These are phyloP conservation scores for Cryptocephalus moraei DNA, from an alignment of 2,888 invertebrate genomes.

Conservation along the genomic window DNA sequence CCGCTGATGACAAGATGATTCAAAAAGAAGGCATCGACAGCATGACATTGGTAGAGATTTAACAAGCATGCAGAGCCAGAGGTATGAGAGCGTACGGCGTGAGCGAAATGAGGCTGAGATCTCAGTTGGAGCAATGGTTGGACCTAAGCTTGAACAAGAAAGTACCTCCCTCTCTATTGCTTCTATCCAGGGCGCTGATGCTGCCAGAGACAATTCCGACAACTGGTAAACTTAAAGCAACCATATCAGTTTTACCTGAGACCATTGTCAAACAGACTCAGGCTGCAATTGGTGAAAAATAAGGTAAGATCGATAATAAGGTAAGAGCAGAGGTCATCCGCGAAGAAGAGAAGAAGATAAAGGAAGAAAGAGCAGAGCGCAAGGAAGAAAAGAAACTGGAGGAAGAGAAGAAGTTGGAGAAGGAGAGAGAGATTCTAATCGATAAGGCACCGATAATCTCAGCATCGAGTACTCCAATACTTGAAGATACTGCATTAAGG, in stretches of 20 bases:
- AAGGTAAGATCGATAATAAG: slow-evolving; percentile 86
- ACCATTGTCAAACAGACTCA: slow-evolving; percentile 78
- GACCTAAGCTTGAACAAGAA: slow-evolving; percentile 90
- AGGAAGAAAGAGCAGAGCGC: slow-evolving; percentile 67
- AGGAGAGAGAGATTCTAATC: slow-evolving; percentile 41
- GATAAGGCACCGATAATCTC: slow-evolving; percentile 50
- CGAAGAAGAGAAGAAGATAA: slow-evolving; percentile 79
- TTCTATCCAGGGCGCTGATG: slow-evolving; percentile 88
- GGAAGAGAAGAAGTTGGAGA: slow-evolving; percentile 38
- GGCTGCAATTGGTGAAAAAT: slow-evolving; percentile 88
- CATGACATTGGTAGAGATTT: slow-evolving; percentile 79
- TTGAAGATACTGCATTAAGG: slow-evolving; percentile 27
- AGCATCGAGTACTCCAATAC: slow-evolving; percentile 31
- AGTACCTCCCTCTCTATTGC: slow-evolving; percentile 86
- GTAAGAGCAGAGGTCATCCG: slow-evolving; percentile 80
- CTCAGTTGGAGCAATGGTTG: slow-evolving; percentile 88
- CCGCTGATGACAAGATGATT: slow-evolving; percentile 95
- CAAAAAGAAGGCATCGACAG: slow-evolving; percentile 88
- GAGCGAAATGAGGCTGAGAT: slow-evolving; percentile 68
- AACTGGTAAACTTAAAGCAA: slow-evolving; percentile 85
- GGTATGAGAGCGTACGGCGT: slow-evolving; percentile 98
- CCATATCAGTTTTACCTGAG: slow-evolving; percentile 83
- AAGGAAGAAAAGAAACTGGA: slow-evolving; percentile 45
- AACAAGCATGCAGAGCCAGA: slow-evolving; percentile 80
- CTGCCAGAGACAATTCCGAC: slow-evolving; percentile 86